Evolutionary conservation across 2,797 vertebrate genomes (phyloP).

Genomic region (Eulemur mongoz): DNA sequence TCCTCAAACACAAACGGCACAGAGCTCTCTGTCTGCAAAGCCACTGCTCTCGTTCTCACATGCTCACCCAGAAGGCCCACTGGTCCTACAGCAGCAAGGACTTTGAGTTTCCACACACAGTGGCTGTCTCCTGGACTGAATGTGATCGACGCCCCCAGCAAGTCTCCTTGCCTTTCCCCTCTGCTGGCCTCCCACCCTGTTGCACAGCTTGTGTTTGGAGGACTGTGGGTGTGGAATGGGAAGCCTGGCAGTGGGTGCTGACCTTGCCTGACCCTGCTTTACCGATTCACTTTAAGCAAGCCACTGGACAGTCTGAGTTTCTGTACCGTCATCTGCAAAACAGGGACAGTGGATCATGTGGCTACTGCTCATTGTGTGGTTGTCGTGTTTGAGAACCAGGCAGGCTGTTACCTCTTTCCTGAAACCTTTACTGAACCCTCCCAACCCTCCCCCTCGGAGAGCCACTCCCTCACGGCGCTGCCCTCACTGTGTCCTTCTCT

Average conservation of each 20-base stretch:
- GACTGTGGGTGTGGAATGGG: background rate
- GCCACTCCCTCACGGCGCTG: fast-evolving
- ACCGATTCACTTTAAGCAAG: background rate
- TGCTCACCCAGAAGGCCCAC: background rate
- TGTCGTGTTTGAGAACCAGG: background rate
- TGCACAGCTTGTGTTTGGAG: background rate
- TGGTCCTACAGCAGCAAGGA: background rate
- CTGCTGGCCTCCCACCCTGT: background rate
- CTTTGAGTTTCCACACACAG: background rate
- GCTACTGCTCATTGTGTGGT: background rate
- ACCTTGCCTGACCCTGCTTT: background rate
- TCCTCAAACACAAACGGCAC: background rate
- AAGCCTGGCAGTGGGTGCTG: background rate
- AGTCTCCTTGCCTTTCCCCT: background rate
- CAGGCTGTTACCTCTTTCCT: too few species aligned
- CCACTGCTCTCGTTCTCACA: background rate
- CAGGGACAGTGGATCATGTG: background rate
- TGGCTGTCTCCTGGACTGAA: background rate
- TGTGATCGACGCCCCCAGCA: background rate
- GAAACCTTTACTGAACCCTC: background rate
- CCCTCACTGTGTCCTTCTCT: background rate
- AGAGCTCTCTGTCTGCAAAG: background rate
- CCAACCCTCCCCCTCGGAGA: too few species aligned
- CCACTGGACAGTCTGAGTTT: background rate
- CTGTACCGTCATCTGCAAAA: background rate